Conservation (phyloP, 1,140 invertebrate genomes). For the Bombus pascuorum region DNA sequence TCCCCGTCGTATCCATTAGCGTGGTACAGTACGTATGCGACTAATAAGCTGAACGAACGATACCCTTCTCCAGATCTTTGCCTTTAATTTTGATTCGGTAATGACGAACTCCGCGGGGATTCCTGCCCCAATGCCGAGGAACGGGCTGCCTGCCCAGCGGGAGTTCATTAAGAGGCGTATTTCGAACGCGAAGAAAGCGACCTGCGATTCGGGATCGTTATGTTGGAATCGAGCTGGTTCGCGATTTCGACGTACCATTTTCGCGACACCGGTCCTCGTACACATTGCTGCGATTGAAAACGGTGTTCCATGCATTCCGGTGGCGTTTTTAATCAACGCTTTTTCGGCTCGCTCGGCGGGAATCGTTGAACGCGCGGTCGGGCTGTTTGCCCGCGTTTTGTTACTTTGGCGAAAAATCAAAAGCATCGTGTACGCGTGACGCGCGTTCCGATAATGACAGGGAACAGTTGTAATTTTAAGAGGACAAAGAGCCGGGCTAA, state of each 20-base stretch:
- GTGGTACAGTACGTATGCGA: slow-evolving; percentile 48
- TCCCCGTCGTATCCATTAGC: slow-evolving; percentile 30
- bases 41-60: slow-evolving; percentile 62
- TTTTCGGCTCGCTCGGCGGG: too few species aligned
- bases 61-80: slow-evolving; percentile 54
- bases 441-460: slow-evolving; percentile 77
- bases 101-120: slow-evolving; percentile 69
- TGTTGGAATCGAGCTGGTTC: slow-evolving; percentile 5
- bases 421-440: slow-evolving; percentile 78
- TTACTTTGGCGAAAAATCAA: slow-evolving; percentile 71
- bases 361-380: not conserved
- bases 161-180: slow-evolving; percentile 70
- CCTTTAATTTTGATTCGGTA: slow-evolving; percentile 73
- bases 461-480: slow-evolving; percentile 80
- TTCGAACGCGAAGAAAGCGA: slow-evolving; percentile 37
- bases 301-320: not conserved
- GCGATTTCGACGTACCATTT: not conserved
- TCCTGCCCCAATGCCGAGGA: slow-evolving; percentile 50
- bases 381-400: slow-evolving; percentile 7
- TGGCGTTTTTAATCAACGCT: slow-evolving; percentile 29
- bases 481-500: slow-evolving; percentile 74
- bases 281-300: not conserved
- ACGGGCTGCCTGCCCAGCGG: slow-evolving; percentile 59
- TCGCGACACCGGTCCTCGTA: not conserved
- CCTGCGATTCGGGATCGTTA: slow-evolving; percentile 33